These are phyloP conservation scores for Apodemus agrarius DNA, from an alignment of 2,797 vertebrate genomes.

Conservation along the genomic window DNA sequence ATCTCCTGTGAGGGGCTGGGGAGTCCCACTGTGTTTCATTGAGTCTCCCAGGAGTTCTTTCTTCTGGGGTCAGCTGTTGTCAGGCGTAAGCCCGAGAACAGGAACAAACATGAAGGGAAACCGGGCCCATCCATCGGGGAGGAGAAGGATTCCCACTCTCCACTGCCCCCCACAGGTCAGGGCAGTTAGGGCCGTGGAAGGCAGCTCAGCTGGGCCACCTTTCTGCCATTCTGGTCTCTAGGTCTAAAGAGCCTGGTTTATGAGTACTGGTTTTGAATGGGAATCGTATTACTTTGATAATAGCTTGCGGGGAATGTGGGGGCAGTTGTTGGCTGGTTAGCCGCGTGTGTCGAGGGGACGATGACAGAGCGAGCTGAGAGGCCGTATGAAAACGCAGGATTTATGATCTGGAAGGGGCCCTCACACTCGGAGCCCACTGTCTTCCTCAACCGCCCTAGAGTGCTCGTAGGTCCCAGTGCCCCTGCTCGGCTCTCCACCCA, in stretches of 20 bases:
- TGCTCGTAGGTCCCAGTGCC: neutral
- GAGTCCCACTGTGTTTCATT: neutral
- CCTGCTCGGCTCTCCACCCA: neutral
- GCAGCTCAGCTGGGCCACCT: neutral
- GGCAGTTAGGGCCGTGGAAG: neutral
- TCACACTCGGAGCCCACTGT: neutral
- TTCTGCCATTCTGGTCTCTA: neutral
- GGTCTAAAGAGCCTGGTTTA: constrained; percentile 41
- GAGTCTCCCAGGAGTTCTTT: neutral
- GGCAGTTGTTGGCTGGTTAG: constrained; percentile 49
- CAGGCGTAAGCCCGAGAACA: neutral
- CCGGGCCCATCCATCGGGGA: neutral
- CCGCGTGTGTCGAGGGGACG: constrained; percentile 29
- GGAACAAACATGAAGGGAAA: neutral
- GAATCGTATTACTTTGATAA: constrained; percentile 56
- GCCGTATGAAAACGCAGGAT: neutral
- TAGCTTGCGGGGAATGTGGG: constrained; percentile 42
- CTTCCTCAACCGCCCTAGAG: neutral
- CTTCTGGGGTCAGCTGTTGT: neutral
- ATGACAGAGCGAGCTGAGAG: neutral
- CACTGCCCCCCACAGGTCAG: too few relatives aligned
- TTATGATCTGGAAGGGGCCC: neutral
- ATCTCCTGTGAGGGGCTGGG: neutral
- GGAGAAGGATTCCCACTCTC: fast-evolving
- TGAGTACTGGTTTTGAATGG: constrained; percentile 7